Evolutionary conservation across 2,888 invertebrate species (phyloP), one percentile per base, ranked within the genome.

Genomic region (Melinaea menophilus): DNA sequence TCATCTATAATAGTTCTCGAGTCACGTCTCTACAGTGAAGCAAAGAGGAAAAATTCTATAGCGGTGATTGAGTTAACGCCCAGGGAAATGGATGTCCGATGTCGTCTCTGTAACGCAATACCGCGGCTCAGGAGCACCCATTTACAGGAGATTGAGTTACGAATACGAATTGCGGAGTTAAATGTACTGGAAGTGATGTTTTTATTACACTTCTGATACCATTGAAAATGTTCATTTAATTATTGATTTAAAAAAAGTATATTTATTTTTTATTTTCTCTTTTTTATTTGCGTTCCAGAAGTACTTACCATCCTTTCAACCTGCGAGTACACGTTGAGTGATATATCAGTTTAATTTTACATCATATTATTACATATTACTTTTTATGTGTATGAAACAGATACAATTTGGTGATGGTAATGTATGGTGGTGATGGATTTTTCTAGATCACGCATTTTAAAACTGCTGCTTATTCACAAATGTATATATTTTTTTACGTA

Each of bases 61-160:
- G 77, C 73, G 72, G 78, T 86, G 86, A 89, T 88, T 86, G 83
- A 85, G 86, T 89, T 88, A 87, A 79, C 82, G 79, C 80, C 72
- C 71, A 66, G 72, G 79, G 78, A 82, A 84, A 86, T 85, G 83
- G 85, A 79, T 78, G 80, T 79, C 78, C 80, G 78, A 75, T 82
- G 83, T 83, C 84, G 80, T 74, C 79, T 77, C 74, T 81, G 86
- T 84, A 86, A 88, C 81, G 79, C 79, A 79, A 86, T 83, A 84
- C 82, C 79, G 79, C 73, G 76, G 71, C 75, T 70, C 68, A 72
- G 70, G 75, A 72, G 72, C 74, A 72, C 73, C 81, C 84, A 86
- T 87, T 88, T 84, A 77, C 72, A 68, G 74, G 68, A 77, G 79
- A 82, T 87, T 78, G 78, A 77, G 79, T 86, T 85, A 81, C 82